These are phyloP conservation scores for Meteorus cinctellus DNA, from an alignment of 2,888 invertebrate genomes.

Conservation along the genomic window DNA sequence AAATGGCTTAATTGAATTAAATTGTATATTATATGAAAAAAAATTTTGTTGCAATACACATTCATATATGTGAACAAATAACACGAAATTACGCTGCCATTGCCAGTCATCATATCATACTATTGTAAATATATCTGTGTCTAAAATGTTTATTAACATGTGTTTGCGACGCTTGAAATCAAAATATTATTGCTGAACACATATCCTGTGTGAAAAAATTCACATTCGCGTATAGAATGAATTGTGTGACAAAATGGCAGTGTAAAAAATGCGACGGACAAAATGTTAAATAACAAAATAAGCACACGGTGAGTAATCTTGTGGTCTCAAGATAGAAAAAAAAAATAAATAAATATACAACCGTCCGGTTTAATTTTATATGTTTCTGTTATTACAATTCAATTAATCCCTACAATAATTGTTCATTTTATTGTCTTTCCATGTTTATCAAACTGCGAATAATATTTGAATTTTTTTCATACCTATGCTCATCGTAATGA, in stretches of 20 bases:
- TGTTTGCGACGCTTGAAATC: too few species aligned
- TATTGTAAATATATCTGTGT: conserved; percentile 9
- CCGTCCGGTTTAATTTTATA: conserved; percentile 50
- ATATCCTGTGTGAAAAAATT: neutral
- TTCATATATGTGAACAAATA: neutral
- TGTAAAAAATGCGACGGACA: conserved; percentile 18
- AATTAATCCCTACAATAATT: neutral
- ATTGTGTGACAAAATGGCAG: conserved; percentile 18
- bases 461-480: conserved; percentile 55
- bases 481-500: conserved; percentile 61
- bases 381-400: conserved; percentile 40
- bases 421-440: conserved; percentile 40
- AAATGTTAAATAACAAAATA: neutral
- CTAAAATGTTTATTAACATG: neutral
- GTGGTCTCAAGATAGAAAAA: conserved; percentile 25
- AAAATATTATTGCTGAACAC: too few species aligned
- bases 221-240: neutral
- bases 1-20: conserved; percentile 23
- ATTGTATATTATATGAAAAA: conserved; percentile 17
- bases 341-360: neutral
- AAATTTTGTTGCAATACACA: conserved; percentile 24
- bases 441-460: conserved; percentile 36
- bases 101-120: neutral
- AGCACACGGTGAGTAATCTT: too few species aligned
- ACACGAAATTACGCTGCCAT: too few species aligned